Evolutionary conservation across 2,113 vertebrate genomes (phyloP), one percentile per base, ranked within the genome.

Genomic region (Coturnix japonica): DNA sequence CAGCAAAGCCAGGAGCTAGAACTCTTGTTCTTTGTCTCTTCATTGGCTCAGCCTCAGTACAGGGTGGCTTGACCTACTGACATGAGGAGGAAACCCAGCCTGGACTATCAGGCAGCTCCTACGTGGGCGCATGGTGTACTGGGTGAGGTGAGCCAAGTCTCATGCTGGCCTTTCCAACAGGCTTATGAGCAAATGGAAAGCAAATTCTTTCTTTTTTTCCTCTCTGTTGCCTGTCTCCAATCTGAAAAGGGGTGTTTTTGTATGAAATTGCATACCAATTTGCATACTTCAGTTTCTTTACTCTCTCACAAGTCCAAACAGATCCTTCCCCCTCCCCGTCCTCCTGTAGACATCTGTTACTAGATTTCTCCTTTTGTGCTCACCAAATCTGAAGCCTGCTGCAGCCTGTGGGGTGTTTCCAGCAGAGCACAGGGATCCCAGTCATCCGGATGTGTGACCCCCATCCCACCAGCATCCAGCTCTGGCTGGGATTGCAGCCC

Each of bases 341-440:
- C 87, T 85, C 81, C 94, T 79, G 30, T 9, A 76, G 93, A 95
- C 93, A 95, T 95, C 95, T 94, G 90, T 90, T 95, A 71, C 88
- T 67, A 61, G 81, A 35, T 94, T 94, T 86, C 74, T 94, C 6
- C 2, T 84, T 93, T 73, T 87, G 70, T 91, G 87, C 85, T 77
- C n/a, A 22, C 33, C 1, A 1, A 60, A 88, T 74, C 67, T 80
- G 16, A 41, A 85, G 72, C 21, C 51, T 46, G 14, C n/a, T 86
- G 90, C 49, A 85, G 49, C 44, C 65, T 9, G 6, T 12, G 3
- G 53, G 63, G 46, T 30, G 5, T 59, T 94, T 64, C 89, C 69
- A 74, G 75, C 6, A 57, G 75, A 71, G 75, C 78, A 35, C 2
- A 18, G 61, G 89, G 75, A 87, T 13, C 74, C 41, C 64, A 18